Evolutionary conservation across 2,888 invertebrate species (phyloP), one percentile per base, ranked within the genome.

Genomic region (Drosophila yooni): DNA sequence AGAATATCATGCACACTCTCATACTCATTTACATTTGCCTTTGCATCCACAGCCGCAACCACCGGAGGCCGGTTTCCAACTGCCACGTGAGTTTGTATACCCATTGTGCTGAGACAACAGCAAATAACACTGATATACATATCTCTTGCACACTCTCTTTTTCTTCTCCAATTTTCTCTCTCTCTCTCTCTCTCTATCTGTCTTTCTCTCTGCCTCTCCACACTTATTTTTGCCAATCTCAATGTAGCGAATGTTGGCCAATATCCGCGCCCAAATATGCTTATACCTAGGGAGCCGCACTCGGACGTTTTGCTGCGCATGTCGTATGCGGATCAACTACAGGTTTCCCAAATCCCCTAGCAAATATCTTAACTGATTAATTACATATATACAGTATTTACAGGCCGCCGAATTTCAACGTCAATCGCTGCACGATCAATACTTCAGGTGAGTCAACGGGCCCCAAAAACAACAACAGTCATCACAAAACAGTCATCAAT

Each of bases 1-100:
- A 92, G 97, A 97, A 94, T 97, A 97, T 94, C 98, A 98, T 94
- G 97, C 97, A 91, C 98, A 98, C 94, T 97, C 97, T 85, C 98
- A 98, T 94, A 97, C 97, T 85, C 98, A 98, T 94, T 97, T 97
- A 89, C 97, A 97, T 94, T 97, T 97, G 83, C 97, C 97, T 93
- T 97, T 98, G 92, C 98, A 98, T 94, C 97, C 97, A 90, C 94
- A 94, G 93, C 94, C 89, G 92, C 92, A 94, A 93, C 96, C 96
- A 93, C 96, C 96, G 93, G 96, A 96, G 93, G 94, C 94, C 82
- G 94, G 94, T 91, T 94, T 94, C 92, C 95, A 94, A 85, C 92
- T 95, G 89, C 94, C 94, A 93, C 94, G 94, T 95, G 93, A 93
- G 93, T 93, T 93, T 93, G 93, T 93, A 93, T 93, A 93, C 78